Percentiles rank a stretch among this genome's conserved stretches.
These are phyloP conservation scores for Candoia aspera DNA, from an alignment of 2,113 vertebrate species.

Conservation along the genomic window DNA sequence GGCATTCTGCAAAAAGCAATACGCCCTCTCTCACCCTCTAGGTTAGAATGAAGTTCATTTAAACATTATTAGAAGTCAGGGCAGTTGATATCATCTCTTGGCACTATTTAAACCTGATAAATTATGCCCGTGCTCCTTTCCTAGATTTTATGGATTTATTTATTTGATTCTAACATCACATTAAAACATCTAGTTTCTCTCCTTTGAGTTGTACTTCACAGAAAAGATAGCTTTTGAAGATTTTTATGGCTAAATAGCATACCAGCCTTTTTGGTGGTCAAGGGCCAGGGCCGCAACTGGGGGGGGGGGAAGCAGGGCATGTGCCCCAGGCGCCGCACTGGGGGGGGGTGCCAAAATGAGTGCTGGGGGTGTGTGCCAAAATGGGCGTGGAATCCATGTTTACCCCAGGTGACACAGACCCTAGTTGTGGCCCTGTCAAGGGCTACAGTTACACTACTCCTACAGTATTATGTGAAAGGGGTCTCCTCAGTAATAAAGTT, in stretches of 20 bases:
- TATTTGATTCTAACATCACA: background rate
- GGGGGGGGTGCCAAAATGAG: too few relatives aligned
- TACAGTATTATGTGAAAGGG: too few relatives aligned
- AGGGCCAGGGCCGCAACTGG: too few relatives aligned
- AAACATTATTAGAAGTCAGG: background rate
- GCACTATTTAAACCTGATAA: background rate
- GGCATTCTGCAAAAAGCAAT: background rate
- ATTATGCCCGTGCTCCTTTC: background rate
- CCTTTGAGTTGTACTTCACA: fast-evolving
- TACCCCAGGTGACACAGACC: too few relatives aligned
- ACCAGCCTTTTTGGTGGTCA: background rate
- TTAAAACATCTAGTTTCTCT: background rate
- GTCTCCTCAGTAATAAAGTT: background rate
- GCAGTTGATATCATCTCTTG: background rate
- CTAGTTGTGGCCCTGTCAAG: too few relatives aligned
- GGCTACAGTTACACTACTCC: too few relatives aligned
- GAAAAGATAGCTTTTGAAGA: background rate
- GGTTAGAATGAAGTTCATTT: background rate
- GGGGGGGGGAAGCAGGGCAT: too few relatives aligned
- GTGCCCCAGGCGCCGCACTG: too few relatives aligned
- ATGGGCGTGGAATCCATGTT: too few relatives aligned
- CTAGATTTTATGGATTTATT: background rate
- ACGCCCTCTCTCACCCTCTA: background rate
- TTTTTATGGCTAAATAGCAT: background rate
- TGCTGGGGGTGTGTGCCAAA: too few relatives aligned